Percentiles rank a stretch among this genome's conserved stretches.
Evolutionary conservation across 2,113 vertebrate species (phyloP).

Genomic region (Xenotilapia leptura): DNA sequence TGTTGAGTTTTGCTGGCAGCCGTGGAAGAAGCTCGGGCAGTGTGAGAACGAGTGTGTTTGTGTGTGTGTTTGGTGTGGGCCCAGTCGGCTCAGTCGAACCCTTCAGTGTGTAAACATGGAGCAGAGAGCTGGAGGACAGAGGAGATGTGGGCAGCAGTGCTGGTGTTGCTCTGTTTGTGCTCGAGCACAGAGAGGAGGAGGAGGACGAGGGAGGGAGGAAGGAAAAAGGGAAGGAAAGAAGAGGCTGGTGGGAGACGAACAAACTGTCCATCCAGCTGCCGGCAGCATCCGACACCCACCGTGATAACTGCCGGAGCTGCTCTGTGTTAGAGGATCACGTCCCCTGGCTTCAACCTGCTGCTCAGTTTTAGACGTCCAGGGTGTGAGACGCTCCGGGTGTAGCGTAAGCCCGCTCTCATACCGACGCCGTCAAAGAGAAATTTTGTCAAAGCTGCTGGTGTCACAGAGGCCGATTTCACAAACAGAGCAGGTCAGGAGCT

Average conservation of each 20-base stretch:
- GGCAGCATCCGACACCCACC: conserved; percentile 10
- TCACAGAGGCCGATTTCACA: background rate
- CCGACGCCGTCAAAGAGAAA: background rate
- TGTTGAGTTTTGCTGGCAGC: background rate
- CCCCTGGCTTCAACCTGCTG: background rate
- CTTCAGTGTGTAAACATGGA: conserved; percentile 27
- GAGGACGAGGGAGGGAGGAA: background rate
- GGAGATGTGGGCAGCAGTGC: conserved; percentile 36
- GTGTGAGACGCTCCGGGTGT: background rate
- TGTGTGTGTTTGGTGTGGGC: background rate
- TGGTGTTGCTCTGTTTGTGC: conserved; percentile 42
- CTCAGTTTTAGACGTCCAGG: background rate
- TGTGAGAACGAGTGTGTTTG: background rate
- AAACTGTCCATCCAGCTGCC: conserved; percentile 19
- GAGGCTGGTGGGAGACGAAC: background rate
- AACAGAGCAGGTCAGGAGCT: background rate
- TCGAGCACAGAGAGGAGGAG: conserved; percentile 6
- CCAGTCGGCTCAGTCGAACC: background rate
- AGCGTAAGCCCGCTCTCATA: background rate
- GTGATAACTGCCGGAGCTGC: background rate
- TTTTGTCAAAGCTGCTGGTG: background rate
- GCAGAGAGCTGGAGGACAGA: conserved; percentile 25
- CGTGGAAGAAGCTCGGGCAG: background rate
- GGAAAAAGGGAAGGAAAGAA: background rate
- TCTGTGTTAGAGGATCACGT: background rate